phyloP scores from a whole-genome alignment of 1,140 invertebrate species.

The Epicauta chinensis region DNA sequence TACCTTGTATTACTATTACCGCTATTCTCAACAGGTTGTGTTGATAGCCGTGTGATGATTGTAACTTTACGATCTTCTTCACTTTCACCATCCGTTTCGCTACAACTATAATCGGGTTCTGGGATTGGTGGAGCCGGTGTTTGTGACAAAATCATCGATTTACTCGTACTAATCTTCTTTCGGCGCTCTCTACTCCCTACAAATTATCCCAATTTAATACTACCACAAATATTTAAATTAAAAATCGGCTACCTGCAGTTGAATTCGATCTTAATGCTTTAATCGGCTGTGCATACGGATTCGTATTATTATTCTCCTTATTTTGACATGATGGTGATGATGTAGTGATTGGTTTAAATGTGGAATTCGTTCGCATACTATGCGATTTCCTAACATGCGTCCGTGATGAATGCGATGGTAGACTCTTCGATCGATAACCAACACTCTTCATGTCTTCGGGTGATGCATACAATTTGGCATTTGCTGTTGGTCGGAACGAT shows the following conservation, averaged over 20 bases:
- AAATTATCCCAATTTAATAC: background rate
- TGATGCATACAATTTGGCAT: slow-evolving; percentile 81
- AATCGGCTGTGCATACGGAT: slow-evolving; percentile 63
- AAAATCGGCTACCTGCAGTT: slow-evolving; percentile 42
- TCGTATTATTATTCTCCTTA: slow-evolving; percentile 32
- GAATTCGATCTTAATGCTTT: slow-evolving; percentile 52
- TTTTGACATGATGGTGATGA: slow-evolving; percentile 15
- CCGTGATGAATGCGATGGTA: slow-evolving; percentile 49
- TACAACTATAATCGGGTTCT: slow-evolving; percentile 83
- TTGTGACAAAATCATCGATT: slow-evolving; percentile 32
- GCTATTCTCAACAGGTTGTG: slow-evolving; percentile 51
- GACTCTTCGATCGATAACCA: slow-evolving; percentile 63
- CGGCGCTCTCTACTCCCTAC: slow-evolving; percentile 6
- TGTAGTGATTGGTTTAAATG: slow-evolving; percentile 36
- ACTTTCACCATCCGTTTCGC: slow-evolving; percentile 56
- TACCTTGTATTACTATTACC: slow-evolving; percentile 63
- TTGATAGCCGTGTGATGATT: slow-evolving; percentile 28
- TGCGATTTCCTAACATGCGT: slow-evolving; percentile 58
- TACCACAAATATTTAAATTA: background rate
- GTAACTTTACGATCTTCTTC: slow-evolving; percentile 31
- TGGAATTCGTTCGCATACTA: slow-evolving; percentile 51
- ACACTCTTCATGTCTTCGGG: slow-evolving; percentile 77
- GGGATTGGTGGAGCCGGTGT: slow-evolving; percentile 66
- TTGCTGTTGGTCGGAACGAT: slow-evolving; percentile 76
- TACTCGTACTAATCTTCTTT: slow-evolving; percentile 24